Base-by-base conservation (phyloP, 2,797 vertebrate genomes). In the Chelmon rostratus region DNA sequence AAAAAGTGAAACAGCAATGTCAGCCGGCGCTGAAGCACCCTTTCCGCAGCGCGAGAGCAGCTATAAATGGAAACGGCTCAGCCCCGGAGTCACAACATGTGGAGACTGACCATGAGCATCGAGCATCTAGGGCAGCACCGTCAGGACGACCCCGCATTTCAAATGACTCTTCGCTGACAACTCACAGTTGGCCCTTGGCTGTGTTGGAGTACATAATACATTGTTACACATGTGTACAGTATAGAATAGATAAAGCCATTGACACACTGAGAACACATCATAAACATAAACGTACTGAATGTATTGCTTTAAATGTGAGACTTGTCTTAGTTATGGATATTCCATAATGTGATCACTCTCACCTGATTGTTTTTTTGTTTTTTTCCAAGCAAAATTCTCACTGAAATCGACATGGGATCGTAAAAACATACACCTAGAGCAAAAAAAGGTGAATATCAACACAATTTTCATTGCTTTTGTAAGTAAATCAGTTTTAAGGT, bases 221-320 rank as follows among this genome's bases (percentile, higher is more conserved):
- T 82, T 23, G 58, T 87, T 74, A 87, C 66, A 88, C 72, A 66
- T 82, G 91, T 82, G 84, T 79, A 87, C 86, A 84, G 83, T 82
- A 87, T 76, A 93, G 80, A 89, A 86, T 76, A 92, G 85, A 88
- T 88, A 90, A 89, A 92, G 89, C 91, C 86, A 91, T 37, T 56
- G 82, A 90, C 79, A 86, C 81, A 90, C 78, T 70, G 71, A 57
- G 85, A 92, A 91, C 79, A 87, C 81, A 71, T 70, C 61, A 83
- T 89, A 82, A 91, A 92, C 82, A 89, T 79, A 83, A 88, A 92
- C 81, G 80, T 81, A 89, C 56, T 65, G 37, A 89, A 89, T 83
- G 87, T 94, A 94, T 94, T 94, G 94, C 94, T 94, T 94, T 88
- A 90, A 92, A 89, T 73, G 85, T 81, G 85, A 89, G 88, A 87